Conservation (phyloP, 2,797 vertebrate genomes). For the Numenius phaeopus region DNA sequence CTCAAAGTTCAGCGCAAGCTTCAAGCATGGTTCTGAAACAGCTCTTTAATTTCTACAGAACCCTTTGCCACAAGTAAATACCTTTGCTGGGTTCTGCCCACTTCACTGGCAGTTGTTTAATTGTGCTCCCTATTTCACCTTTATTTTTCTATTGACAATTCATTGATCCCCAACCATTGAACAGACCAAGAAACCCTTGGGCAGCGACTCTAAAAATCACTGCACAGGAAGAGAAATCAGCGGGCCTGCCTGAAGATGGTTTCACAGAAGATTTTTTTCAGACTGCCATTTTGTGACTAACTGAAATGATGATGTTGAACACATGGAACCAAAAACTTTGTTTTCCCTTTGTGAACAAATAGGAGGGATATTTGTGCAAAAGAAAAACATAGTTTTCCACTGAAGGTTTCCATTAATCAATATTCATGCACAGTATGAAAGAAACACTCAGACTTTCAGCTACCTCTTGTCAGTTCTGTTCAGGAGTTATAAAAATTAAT, state of each 20-base stretch:
- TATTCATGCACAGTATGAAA: background rate
- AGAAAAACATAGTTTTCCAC: background rate
- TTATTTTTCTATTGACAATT: background rate
- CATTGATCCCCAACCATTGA: background rate
- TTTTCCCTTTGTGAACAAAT: background rate
- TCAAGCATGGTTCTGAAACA: background rate
- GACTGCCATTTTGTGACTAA: background rate
- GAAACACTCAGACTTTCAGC: background rate
- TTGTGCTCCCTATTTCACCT: background rate
- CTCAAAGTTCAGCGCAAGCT: background rate
- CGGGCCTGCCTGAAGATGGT: background rate
- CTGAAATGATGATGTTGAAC: background rate
- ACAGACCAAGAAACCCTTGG: background rate
- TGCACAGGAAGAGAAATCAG: background rate
- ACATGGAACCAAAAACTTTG: background rate
- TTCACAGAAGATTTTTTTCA: background rate
- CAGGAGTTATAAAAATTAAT: background rate
- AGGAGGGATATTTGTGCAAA: background rate
- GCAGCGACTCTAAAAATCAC: background rate
- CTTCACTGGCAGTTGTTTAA: accelerated
- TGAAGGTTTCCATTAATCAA: background rate
- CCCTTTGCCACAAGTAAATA: background rate
- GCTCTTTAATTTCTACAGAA: background rate
- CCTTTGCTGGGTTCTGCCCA: background rate
- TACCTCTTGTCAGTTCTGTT: background rate